phyloP scores from a whole-genome alignment of 2,797 vertebrate genomes.

The Megaceryle alcyon region DNA sequence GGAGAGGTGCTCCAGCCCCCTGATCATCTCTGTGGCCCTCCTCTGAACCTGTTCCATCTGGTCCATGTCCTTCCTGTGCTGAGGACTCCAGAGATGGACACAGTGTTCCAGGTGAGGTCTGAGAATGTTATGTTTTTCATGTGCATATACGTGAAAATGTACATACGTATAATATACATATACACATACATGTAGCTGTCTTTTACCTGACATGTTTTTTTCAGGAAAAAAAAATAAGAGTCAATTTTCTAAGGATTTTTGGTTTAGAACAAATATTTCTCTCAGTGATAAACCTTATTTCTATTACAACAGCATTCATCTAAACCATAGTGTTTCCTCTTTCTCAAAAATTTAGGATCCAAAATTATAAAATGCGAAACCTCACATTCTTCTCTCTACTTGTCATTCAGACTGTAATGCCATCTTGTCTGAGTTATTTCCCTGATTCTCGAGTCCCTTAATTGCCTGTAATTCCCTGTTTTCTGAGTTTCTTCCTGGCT shows the following conservation, averaged over 20 bases:
- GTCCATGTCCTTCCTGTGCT: too few species aligned
- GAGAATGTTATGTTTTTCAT: neutral
- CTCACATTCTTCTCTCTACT: neutral
- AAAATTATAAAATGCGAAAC: neutral
- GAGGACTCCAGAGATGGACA: too few species aligned
- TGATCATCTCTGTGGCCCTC: too few species aligned
- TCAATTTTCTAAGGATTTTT: neutral
- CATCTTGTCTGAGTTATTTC: neutral
- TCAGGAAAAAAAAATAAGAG: neutral
- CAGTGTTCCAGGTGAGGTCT: too few species aligned
- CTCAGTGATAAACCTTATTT: neutral
- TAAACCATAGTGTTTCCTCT: neutral
- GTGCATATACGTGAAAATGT: neutral
- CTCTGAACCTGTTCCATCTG: too few species aligned
- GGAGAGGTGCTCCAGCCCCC: too few species aligned
- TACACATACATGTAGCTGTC: too few species aligned
- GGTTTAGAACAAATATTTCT: neutral
- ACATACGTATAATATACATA: neutral
- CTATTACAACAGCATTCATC: neutral
- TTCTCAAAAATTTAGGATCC: neutral
- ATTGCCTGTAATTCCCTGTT: neutral
- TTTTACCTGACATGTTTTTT: neutral
- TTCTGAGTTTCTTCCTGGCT: neutral
- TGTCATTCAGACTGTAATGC: neutral
- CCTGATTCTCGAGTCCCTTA: neutral